phyloP scores from a whole-genome alignment of 1,140 invertebrate genomes.

The Ptiloglossa arizonensis region DNA sequence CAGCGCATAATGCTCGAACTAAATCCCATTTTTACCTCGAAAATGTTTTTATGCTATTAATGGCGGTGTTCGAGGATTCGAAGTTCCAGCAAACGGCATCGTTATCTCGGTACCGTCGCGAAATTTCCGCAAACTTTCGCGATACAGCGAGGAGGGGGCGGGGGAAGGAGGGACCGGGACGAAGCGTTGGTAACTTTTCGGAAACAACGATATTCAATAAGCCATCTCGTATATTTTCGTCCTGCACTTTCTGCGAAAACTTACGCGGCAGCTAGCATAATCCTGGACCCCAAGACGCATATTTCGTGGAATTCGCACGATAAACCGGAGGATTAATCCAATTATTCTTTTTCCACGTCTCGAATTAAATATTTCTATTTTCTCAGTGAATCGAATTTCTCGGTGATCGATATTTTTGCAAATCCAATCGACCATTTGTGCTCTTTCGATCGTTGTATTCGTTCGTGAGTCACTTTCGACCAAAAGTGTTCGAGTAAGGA shows the following conservation, averaged over 20 bases:
- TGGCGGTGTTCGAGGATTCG: background rate
- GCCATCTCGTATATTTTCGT: background rate
- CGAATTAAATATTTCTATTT: too few relatives aligned
- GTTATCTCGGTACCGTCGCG: background rate
- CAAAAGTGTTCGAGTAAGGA: background rate
- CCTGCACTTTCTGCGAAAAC: background rate
- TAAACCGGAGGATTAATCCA: too few relatives aligned
- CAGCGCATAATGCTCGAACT: background rate
- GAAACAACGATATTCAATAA: background rate
- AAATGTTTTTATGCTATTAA: background rate
- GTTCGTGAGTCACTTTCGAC: background rate
- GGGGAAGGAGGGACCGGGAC: too few relatives aligned
- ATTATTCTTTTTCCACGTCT: too few relatives aligned
- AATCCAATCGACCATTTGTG: too few relatives aligned
- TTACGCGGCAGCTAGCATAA: too few relatives aligned
- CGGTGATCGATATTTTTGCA: too few relatives aligned
- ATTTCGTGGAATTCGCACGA: too few relatives aligned
- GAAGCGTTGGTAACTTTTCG: background rate
- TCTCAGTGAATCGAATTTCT: too few relatives aligned
- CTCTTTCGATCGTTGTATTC: background rate
- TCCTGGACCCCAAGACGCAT: too few relatives aligned
- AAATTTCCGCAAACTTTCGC: background rate
- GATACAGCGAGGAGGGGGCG: too few relatives aligned
- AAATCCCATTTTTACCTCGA: slow-evolving; percentile 5
- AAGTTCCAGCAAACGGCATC: background rate